A percentile compares a stretch with the other conserved stretches of the same genome.
Evolutionary conservation across 2,888 invertebrate genomes (phyloP).

Genomic region (Pherbina coryleti): DNA sequence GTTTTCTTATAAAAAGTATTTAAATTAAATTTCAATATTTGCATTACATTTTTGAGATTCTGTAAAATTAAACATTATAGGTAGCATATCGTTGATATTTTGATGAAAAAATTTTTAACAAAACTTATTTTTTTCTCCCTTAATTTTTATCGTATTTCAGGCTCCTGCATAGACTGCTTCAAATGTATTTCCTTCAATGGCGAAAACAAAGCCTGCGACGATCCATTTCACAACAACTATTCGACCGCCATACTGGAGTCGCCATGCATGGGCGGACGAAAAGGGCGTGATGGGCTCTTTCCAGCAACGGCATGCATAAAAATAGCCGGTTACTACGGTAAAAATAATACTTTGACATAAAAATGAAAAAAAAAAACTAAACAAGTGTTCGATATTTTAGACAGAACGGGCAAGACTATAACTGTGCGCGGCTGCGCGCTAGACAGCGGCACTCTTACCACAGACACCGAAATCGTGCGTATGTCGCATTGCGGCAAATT

Average conservation of each 20-base stretch:
- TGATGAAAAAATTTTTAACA: no score
- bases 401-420: conserved; percentile 83
- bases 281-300: conserved; percentile 91
- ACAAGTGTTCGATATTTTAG: conserved; percentile 69
- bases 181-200: conserved; percentile 95
- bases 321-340: conserved; percentile 91
- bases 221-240: conserved; percentile 95
- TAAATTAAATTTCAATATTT: no score
- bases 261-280: conserved; percentile 94
- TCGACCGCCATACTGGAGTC: conserved; percentile 86
- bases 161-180: conserved; percentile 90
- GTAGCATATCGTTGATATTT: no score
- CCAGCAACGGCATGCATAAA: conserved; percentile 98
- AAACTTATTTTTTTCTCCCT: no score
- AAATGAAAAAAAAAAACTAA: neutral
- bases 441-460: conserved; percentile 94
- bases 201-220: conserved; percentile 88
- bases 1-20: no score
- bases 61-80: no score
- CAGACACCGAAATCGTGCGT: conserved; percentile 95
- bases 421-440: conserved; percentile 94
- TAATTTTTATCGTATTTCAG: conserved; percentile 60
- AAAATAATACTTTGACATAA: conserved; percentile 34
- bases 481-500: conserved; percentile 98
- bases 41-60: no score